Base-by-base conservation (phyloP, 2,888 invertebrate genomes). In the Scaptomyza reducta region DNA sequence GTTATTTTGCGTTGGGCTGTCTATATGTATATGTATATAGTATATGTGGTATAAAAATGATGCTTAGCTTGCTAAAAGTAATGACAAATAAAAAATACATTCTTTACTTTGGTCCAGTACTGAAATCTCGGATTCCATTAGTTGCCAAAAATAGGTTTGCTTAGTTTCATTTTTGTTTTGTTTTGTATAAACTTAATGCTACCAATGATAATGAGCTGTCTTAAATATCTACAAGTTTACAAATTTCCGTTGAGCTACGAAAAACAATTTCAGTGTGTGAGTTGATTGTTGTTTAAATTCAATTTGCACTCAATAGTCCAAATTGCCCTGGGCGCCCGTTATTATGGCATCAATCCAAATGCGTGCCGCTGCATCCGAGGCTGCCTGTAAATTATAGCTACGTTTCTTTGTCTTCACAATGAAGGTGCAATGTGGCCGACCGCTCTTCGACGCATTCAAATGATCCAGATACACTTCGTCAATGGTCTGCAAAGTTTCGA, bases 391-490 rank as follows among this genome's bases (percentile, higher is more conserved):
- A 91, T 96, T 96, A 92, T 97, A 98, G 53, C 96, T 94, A 57
- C 98, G 94, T 79, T 97, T 97, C 74, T 96, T 94, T 0, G 98
- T 98, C 92, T 98, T 98, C 63, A 99, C 96, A 87, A 98, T 97
- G 91, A 99, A 98, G 3, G 98, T 98, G 68, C 97, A 94, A 66
- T 96, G 96, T 0, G 97, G 97, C 82, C 96, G 97, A 1, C 98
- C 97, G 55, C 97, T 97, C 92, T 97, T 97, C 0, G 97, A 96
- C 1, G 96, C 95, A 91, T 97, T 97, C 89, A 97, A 94, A 92
- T 99, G 98, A 92, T 99, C 99, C 74, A 98, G 94, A 91, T 98
- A 99, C 13, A 99, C 99, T 93, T 99, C 98, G 92, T 97, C 97
- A 82, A 99, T 98, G 33, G 97, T 96, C 96, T 98, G 9, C 14